Evolutionary conservation across 2,797 vertebrate genomes (phyloP), one percentile per base, ranked within the genome.

Genomic region (Amblyraja radiata): DNA sequence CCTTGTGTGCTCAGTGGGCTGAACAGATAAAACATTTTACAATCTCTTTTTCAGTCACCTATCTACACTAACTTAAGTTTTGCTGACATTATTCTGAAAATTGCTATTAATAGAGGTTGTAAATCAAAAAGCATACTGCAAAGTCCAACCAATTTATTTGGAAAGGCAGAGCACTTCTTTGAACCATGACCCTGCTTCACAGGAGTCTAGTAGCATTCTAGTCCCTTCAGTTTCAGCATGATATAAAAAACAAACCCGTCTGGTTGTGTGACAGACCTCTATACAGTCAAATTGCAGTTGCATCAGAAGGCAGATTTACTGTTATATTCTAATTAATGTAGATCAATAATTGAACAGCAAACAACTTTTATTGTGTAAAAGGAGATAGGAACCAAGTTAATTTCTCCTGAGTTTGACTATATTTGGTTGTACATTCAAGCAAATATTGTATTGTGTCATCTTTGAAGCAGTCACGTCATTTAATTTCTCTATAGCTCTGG

Each of bases 141-240:
- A 36, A 46, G 68, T 46, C 25, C 14, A 91, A 91, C 68, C 71
- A 91, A 36, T 91, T 91, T 91, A 91, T 91, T 91, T 91, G 9
- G 39, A 74, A 46, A 73, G 68, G 68, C 18, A 14, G 63, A 14
- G 28, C 61, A 65, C 28, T 65, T 63, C 61, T 88, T 36, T 36
- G 84, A 88, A 32, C 7, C 11, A 32, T 21, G 74, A 25, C 36
- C 32, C 68, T 73, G 68, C 18, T 46, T 28, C 32, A 32, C 65
- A 71, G 13, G 21, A 61, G 54, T 63, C 83, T 65, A 7, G 65
- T 63, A 18, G 4, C 28, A 8, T 6, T 18, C 7, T 32, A 18
- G 13, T 28, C 74, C 36, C 68, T 28, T 36, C 90, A 54, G 23
- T 46, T 9, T 28, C 23, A 32, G 10, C 2, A 46, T 32, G 54